Base-by-base conservation (phyloP, 2,113 vertebrate species). In the Illadopsis cleaveri region DNA sequence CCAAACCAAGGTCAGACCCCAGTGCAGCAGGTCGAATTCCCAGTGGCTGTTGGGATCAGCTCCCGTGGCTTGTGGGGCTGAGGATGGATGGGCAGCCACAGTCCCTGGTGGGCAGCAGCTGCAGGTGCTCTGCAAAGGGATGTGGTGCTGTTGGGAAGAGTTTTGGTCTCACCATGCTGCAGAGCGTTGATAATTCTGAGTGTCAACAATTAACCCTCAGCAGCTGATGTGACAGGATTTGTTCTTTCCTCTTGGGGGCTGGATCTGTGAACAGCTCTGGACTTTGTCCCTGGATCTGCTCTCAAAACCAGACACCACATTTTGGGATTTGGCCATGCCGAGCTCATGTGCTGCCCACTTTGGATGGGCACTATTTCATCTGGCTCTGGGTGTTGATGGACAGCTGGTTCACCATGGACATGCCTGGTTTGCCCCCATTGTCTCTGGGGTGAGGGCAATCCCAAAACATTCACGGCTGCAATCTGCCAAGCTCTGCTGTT, bases 21-120 rank as follows among this genome's bases (percentile, higher is more conserved):
- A 15, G 73, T 1, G 38, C 4, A 3, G 35, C 38, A 66, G 60
- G 45, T 64, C 18, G 20, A 38, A 19, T 6, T 8, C 0, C 0
- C 3, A 64, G 47, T 5, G 10, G 1, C 35, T 81, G n/a, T 15
- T 40, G 56, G 58, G 44, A 87, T 27, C 57, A 51, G 48, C 20
- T 64, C n/a, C 53, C 0, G 1, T 21, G 54, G 24, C 7, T 1
- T 2, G 15, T 35, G 50, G 25, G 27, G 44, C 40, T 47, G 35
- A 58, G 30, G 42, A 17, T 0, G 5, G 58, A 40, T 4, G 14
- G 33, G 10, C 54, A 62, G 45, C 16, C 64, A 25, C 54, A 5
- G 1, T 9, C 7, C 28, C 45, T 22, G 28, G 8, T 4, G 57
- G 40, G n/a, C 44, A 60, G 69, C 25, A 53, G 53, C 53, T 58